Evolutionary conservation across 2,888 invertebrate species (phyloP).

Genomic region (Cephus sareptanus): DNA sequence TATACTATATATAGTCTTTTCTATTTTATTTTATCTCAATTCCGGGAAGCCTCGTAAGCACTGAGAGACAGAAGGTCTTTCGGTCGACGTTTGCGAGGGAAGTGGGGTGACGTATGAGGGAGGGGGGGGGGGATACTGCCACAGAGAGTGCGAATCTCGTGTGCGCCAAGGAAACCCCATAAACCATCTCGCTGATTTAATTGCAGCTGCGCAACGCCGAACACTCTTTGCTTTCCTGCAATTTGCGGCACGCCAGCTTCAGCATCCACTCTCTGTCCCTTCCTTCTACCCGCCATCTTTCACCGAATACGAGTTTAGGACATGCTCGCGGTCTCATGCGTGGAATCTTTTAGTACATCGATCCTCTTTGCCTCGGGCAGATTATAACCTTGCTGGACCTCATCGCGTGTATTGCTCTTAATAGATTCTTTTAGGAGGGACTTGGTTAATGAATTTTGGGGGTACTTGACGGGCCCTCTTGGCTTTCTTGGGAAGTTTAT

Average conservation of each 20-base stretch:
- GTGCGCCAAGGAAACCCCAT: conserved; percentile 29
- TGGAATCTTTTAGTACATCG: neutral
- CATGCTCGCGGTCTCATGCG: neutral
- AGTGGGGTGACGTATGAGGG: conserved; percentile 7
- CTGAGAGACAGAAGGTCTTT: conserved; percentile 19
- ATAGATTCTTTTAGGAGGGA: neutral
- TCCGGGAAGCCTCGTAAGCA: conserved; percentile 49
- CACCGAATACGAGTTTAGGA: neutral
- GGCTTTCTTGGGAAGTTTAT: neutral
- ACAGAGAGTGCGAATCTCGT: neutral
- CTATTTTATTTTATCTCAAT: conserved; percentile 48
- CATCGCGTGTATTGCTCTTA: neutral
- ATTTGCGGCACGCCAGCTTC: conserved; percentile 24
- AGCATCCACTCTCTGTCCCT: neutral
- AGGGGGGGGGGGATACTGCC: neutral
- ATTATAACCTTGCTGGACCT: neutral
- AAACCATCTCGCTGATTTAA: conserved; percentile 47
- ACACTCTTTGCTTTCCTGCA: conserved; percentile 30
- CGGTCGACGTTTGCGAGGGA: neutral
- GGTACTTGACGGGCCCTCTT: neutral
- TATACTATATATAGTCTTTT: conserved; percentile 28
- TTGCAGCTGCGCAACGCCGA: conserved; percentile 34
- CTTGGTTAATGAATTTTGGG: neutral
- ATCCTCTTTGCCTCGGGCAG: neutral
- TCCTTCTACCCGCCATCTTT: neutral